These are phyloP conservation scores for Psilopogon haemacephalus DNA, from an alignment of 2,113 vertebrate genomes.

Conservation along the genomic window DNA sequence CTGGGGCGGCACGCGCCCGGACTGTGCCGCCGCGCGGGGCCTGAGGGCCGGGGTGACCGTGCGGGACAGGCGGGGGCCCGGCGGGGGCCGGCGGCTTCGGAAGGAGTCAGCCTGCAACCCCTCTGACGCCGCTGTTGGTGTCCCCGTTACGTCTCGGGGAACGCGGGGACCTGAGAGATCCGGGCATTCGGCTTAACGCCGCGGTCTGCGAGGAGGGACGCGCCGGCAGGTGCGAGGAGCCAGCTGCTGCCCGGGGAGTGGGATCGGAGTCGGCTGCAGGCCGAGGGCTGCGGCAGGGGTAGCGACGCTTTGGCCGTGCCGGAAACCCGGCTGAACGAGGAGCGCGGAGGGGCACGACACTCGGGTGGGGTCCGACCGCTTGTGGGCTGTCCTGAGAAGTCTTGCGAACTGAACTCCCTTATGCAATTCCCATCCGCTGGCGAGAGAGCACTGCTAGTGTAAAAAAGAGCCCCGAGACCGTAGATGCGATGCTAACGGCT, in stretches of 20 bases:
- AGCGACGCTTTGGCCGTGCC: too few relatives aligned
- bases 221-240: background rate
- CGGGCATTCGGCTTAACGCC: background rate
- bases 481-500: background rate
- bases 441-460: too few relatives aligned
- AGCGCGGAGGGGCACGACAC: background rate
- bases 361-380: background rate
- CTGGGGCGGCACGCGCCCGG: background rate
- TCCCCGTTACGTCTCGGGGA: background rate
- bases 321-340: background rate
- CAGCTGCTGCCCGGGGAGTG: too few relatives aligned
- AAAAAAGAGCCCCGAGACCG: too few relatives aligned
- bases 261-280: background rate
- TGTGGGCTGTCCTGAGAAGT: accelerated
- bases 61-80: background rate
- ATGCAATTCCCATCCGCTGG: too few relatives aligned
- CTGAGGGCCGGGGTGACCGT: background rate
- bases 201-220: background rate
- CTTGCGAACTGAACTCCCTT: too few relatives aligned
- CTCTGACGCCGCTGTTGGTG: background rate
- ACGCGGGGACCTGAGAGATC: background rate
- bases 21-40: background rate
- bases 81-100: background rate
- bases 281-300: background rate
- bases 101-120: background rate